These are phyloP conservation scores for Montipora capitata DNA, from an alignment of 92 coral and sea anemone species.

Conservation along the genomic window DNA sequence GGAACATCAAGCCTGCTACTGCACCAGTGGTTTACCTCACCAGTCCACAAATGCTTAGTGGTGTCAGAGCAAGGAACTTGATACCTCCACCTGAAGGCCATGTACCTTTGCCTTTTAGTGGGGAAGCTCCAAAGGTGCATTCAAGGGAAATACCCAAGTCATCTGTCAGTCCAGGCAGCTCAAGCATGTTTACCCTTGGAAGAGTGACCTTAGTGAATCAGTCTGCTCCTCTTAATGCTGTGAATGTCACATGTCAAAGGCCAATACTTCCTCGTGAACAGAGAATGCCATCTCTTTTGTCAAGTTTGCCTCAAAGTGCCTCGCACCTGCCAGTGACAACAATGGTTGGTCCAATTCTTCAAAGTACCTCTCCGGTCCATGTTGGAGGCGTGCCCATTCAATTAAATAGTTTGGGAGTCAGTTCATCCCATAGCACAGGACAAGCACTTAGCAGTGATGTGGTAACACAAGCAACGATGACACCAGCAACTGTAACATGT, in stretches of 20 bases:
- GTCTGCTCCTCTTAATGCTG: slow-evolving; percentile 33
- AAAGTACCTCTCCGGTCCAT: slow-evolving; percentile 4
- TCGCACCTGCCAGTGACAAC: slow-evolving; percentile 32
- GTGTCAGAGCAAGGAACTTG: slow-evolving; percentile 84
- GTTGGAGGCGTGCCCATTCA: slow-evolving; percentile 31
- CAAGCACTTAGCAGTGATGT: not conserved
- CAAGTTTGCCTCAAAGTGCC: not conserved
- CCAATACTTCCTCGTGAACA: slow-evolving; percentile 89
- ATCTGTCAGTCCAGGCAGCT: slow-evolving; percentile 30
- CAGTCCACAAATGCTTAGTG: slow-evolving; percentile 91
- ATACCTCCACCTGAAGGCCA: slow-evolving; percentile 66
- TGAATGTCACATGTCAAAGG: slow-evolving; percentile 33
- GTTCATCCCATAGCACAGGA: not conserved
- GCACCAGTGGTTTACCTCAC: slow-evolving; percentile 89
- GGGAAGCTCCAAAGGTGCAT: slow-evolving; percentile 28
- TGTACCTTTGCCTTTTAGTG: slow-evolving; percentile 1
- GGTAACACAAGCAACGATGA: not conserved
- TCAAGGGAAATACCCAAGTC: slow-evolving; percentile 29
- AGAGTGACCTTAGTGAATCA: slow-evolving; percentile 47
- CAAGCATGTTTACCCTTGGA: slow-evolving; percentile 35
- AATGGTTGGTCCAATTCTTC: slow-evolving; percentile 10
- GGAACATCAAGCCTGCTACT: slow-evolving; percentile 78
- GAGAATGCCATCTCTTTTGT: slow-evolving; percentile 47
- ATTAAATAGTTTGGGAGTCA: not conserved
- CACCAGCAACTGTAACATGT: not conserved